phyloP scores from a whole-genome alignment of 2,888 invertebrate species.

The Drosophila anceps region DNA sequence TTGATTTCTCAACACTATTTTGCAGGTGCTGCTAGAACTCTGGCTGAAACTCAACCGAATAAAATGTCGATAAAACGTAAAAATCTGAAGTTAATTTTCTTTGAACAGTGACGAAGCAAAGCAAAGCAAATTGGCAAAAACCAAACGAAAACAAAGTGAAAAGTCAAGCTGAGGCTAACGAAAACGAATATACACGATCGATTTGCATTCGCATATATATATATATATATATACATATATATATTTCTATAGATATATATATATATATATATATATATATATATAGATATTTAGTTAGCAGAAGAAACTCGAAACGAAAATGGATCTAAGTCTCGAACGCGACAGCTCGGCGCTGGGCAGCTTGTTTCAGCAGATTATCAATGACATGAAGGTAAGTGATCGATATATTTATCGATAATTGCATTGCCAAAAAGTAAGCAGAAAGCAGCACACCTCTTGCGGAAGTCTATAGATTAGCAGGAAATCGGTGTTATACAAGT shows the following conservation, averaged over 20 bases:
- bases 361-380: conserved; percentile 97
- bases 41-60: conserved; percentile 14
- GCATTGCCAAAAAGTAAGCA: not conserved
- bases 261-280: conserved; percentile 2
- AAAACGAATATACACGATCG: conserved; percentile 51
- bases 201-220: conserved; percentile 38
- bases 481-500: conserved; percentile 14
- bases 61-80: conserved; percentile 80
- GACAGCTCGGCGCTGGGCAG: conserved; percentile 96
- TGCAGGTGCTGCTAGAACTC: conserved; percentile 34
- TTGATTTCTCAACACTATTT: conserved; percentile 2
- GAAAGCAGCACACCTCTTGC: not conserved
- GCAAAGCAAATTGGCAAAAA: conserved; percentile 15
- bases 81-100: conserved; percentile 53
- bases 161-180: conserved; percentile 21
- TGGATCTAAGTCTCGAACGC: conserved; percentile 86
- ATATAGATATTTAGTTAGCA: conserved; percentile 7
- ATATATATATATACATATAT: conserved; percentile 1
- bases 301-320: conserved; percentile 44
- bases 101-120: conserved; percentile 37
- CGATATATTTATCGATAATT: conserved; percentile 11
- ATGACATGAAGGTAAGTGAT: conserved; percentile 96
- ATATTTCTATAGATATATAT: conserved; percentile 3
- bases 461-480: conserved; percentile 29
- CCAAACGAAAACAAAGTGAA: conserved; percentile 21